Evolutionary conservation across 2,888 invertebrate genomes (phyloP), one percentile per base, ranked within the genome.

Genomic region (Stenchaetothrips biformis): DNA sequence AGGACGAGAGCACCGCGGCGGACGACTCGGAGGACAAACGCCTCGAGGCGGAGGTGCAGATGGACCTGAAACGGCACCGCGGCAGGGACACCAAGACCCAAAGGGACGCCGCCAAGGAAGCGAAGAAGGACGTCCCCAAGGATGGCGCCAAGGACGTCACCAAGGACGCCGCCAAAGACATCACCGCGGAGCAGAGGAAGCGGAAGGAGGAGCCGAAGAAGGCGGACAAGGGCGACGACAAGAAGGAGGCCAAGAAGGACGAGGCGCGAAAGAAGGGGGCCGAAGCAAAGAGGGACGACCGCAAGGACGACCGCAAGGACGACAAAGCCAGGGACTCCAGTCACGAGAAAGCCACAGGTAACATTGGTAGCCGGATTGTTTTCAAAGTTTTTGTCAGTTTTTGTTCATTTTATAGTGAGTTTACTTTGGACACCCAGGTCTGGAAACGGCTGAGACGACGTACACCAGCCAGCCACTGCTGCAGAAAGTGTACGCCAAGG

Each of bases 41-140:
- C 7, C 67, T 74, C 21, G 67, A 74, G 67, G 67, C 67, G 9
- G 67, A 74, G 25, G 67, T 74, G 67, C 67, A 74, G 25, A 74
- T 74, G 67, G 67, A 74, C 25, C 67, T 74, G 67, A 74, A 74
- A 25, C 67, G 67, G 25, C 67, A 74, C 67, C 67, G 67, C 25
- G 25, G 37, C 37, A 37, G 37, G 37, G 37, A 37, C 37, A 37
- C 37, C 37, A 37, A 37, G 37, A 4, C 37, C 37, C 37, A 37
- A 1, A 37, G 37, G 37, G 37, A 37, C 37, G 37, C 37, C 37
- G 2, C 1, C 37, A 37, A 4, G 37, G 37, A 37, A 1, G 37
- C 4, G 2, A 37, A 37, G 37, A 37, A 37, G 37, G 37, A 37
- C 37, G 37, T 37, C 37, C 2, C 37, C 37, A 37, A 37, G 37